These are phyloP conservation scores for Dascillus cervinus DNA, from an alignment of 2,888 invertebrate genomes.

Conservation along the genomic window DNA sequence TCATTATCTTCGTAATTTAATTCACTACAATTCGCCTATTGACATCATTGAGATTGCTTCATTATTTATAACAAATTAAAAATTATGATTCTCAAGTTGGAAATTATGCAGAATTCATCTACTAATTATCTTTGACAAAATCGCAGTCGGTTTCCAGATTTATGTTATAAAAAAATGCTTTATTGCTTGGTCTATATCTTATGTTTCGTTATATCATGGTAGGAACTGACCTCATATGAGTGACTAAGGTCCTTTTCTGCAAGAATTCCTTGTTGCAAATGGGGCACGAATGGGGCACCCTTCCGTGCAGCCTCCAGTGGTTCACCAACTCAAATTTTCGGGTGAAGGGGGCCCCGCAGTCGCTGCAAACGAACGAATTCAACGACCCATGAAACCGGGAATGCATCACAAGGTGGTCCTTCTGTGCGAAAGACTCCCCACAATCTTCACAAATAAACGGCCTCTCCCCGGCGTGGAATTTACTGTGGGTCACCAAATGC, in stretches of 20 bases:
- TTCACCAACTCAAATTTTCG: conserved; percentile 81
- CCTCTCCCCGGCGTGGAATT: conserved; percentile 78
- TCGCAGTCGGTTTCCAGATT: no score
- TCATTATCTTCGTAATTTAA: no score
- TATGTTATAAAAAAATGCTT: no score
- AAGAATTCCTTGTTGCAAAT: conserved; percentile 80
- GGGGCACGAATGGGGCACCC: conserved; percentile 73
- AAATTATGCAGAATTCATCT: no score
- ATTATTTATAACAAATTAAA: no score
- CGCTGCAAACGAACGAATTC: conserved; percentile 88
- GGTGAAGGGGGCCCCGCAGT: conserved; percentile 80
- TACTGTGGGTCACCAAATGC: conserved; percentile 76
- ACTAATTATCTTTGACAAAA: no score
- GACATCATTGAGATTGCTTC: no score
- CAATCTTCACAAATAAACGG: conserved; percentile 84
- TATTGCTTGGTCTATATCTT: no score
- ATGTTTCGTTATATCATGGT: no score
- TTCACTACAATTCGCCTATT: no score
- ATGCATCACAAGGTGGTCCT: conserved; percentile 85
- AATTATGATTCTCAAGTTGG: no score
- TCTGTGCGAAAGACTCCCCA: conserved; percentile 84
- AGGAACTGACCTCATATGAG: conserved; percentile 74
- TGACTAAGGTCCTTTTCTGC: conserved; percentile 72
- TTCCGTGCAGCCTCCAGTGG: conserved; percentile 73
- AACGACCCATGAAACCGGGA: conserved; percentile 91